These are phyloP conservation scores for Chaetogeoica ovagalla DNA, from an alignment of 2,888 invertebrate species.

Conservation along the genomic window DNA sequence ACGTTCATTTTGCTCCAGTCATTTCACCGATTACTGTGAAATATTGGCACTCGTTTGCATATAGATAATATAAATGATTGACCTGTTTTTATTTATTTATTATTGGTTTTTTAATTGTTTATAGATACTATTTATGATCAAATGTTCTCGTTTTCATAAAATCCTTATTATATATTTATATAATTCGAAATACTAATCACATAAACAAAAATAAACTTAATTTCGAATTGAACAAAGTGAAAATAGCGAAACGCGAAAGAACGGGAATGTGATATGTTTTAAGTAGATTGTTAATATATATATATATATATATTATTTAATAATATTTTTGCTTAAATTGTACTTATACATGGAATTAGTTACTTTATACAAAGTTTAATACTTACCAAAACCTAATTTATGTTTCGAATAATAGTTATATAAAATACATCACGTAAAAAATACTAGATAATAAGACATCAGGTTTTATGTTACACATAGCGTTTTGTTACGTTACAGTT, in stretches of 20 bases:
- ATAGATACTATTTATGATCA: conserved; percentile 20
- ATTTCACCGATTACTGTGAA: conserved; percentile 21
- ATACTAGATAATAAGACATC: conserved; percentile 5
- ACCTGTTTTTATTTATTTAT: conserved; percentile 31
- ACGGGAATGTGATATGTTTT: conserved; percentile 48
- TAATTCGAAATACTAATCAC: background rate
- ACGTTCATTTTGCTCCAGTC: conserved; percentile 9
- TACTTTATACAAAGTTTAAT: conserved; percentile 1
- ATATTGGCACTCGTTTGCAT: conserved; percentile 13
- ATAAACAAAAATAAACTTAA: conserved; percentile 9
- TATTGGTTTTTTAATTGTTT: conserved; percentile 20
- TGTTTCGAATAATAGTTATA: conserved; percentile 8
- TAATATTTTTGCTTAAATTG: conserved; percentile 19
- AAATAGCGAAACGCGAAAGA: conserved; percentile 32
- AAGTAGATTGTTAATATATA: conserved; percentile 21
- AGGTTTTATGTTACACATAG: conserved; percentile 10
- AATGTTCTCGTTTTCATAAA: conserved; percentile 36
- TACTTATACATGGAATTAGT: conserved; percentile 21
- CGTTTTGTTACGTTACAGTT: conserved; percentile 21
- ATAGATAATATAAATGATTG: conserved; percentile 5
- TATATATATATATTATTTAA: background rate
- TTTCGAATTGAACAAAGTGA: conserved; percentile 11
- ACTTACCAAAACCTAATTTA: background rate
- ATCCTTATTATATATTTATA: conserved; percentile 11
- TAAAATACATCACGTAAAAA: conserved; percentile 3